Conservation (phyloP, 2,797 vertebrate species). For the Tapirus indicus region DNA sequence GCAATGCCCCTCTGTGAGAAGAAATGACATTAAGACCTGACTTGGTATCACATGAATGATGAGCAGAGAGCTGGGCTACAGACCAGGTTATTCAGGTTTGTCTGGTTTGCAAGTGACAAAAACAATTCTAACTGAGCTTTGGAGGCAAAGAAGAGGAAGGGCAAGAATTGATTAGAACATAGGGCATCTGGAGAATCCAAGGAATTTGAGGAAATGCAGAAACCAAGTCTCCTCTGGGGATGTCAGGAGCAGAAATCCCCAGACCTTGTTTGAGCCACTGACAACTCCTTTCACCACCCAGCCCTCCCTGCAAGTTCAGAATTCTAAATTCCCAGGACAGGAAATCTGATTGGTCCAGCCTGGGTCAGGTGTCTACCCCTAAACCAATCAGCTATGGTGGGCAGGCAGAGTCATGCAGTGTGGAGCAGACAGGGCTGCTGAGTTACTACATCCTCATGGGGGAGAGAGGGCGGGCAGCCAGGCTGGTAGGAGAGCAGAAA, state of each 20-base stretch:
- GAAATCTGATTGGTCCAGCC: not conserved
- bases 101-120: not conserved
- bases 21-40: not conserved
- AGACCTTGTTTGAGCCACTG: not conserved
- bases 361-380: not conserved
- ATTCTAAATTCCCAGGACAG: not conserved
- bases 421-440: not conserved
- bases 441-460: fast-evolving
- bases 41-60: not conserved
- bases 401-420: not conserved
- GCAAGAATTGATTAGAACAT: not conserved
- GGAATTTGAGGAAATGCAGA: not conserved
- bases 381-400: not conserved
- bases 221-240: not conserved
- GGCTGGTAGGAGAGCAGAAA: not conserved
- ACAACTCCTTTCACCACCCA: not conserved
- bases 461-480: not conserved
- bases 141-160: not conserved
- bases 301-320: not conserved
- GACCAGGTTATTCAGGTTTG: not conserved
- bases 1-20: not conserved
- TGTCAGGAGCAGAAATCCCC: not conserved
- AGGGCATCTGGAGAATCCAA: not conserved
- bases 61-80: not conserved
- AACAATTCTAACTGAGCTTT: not conserved